Evolutionary conservation across 2,888 invertebrate genomes (phyloP).

Genomic region (Loripinus fragilis): DNA sequence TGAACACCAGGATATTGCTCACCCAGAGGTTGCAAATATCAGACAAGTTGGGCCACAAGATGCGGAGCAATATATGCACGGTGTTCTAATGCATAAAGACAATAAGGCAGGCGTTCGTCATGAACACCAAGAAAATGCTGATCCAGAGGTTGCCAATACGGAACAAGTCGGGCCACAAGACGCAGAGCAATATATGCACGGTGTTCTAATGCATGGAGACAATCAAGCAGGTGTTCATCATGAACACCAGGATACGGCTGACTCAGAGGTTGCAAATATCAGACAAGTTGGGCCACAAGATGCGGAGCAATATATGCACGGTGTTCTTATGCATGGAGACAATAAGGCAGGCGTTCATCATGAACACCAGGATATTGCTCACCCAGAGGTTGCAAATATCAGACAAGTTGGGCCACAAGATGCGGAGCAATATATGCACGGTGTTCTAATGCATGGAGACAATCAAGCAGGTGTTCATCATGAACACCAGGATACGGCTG

Average conservation of each 20-base stretch:
- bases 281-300: constrained; percentile 41
- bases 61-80: constrained; percentile 55
- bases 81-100: constrained; percentile 64
- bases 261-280: not conserved
- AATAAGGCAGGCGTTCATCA: too few species aligned
- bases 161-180: constrained; percentile 53
- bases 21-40: not conserved
- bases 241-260: constrained; percentile 45
- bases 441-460: too few species aligned
- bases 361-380: too few species aligned
- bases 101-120: constrained; percentile 26
- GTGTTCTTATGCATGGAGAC: constrained; percentile 62
- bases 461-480: too few species aligned
- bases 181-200: constrained; percentile 69
- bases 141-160: not conserved
- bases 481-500: too few species aligned
- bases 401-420: too few species aligned
- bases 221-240: constrained; percentile 59
- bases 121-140: constrained; percentile 18
- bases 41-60: constrained; percentile 28
- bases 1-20: not conserved
- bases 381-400: too few species aligned
- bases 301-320: constrained; percentile 52
- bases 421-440: too few species aligned
- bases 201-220: constrained; percentile 72